phyloP scores from a whole-genome alignment of 1,140 invertebrate species.

The Melitaea cinxia region DNA sequence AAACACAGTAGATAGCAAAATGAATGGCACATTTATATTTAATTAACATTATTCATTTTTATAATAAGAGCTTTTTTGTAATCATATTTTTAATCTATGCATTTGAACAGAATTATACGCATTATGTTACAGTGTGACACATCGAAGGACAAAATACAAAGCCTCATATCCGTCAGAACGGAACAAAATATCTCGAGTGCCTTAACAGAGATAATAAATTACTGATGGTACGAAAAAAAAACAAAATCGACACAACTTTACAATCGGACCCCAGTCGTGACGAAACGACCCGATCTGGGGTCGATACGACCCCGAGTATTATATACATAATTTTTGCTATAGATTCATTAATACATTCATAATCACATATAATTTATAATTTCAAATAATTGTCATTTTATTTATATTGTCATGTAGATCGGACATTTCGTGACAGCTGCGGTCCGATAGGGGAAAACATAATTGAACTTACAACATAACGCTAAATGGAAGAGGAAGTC shows the following conservation, averaged over 20 bases:
- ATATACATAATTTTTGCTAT: too few species aligned
- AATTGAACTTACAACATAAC: constrained; percentile 69
- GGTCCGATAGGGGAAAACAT: constrained; percentile 53
- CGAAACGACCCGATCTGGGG: too few species aligned
- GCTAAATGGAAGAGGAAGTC: constrained; percentile 75
- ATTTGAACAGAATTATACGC: constrained; percentile 58
- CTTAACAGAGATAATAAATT: too few species aligned
- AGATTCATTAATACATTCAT: too few species aligned
- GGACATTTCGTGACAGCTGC: neutral
- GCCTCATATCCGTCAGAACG: neutral
- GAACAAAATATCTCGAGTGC: constrained; percentile 38
- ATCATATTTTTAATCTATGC: constrained; percentile 70
- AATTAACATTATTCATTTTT: constrained; percentile 81
- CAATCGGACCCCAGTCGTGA: too few species aligned
- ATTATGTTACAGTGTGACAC: constrained; percentile 24
- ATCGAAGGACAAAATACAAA: neutral
- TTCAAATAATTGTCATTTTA: too few species aligned
- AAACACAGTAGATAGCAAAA: constrained; percentile 78
- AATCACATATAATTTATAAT: too few species aligned
- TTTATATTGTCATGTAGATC: too few species aligned
- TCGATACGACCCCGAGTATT: too few species aligned
- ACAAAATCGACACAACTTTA: too few species aligned
- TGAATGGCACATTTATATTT: constrained; percentile 82
- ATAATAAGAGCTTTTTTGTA: constrained; percentile 79
- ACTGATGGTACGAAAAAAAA: too few species aligned